A percentile compares a stretch with the other conserved stretches of the same genome.
Conservation (phyloP, 2,888 invertebrate species). For the Pachycephus smyrnensis region DNA sequence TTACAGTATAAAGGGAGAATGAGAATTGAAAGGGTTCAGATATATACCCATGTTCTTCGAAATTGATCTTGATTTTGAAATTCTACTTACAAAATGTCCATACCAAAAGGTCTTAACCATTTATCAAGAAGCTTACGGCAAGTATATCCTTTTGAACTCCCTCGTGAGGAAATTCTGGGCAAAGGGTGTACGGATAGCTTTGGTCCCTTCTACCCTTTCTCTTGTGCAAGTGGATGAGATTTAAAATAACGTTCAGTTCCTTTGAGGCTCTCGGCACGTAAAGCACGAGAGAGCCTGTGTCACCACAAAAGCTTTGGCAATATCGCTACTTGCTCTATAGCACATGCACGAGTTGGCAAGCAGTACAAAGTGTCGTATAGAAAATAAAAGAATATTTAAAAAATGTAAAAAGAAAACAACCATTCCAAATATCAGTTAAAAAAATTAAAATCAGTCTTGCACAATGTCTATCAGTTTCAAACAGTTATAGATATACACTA, state of each 20-base stretch:
- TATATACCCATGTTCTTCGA: neutral
- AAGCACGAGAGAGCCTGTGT: neutral
- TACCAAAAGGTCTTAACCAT: neutral
- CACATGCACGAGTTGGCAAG: neutral
- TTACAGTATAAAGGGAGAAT: neutral
- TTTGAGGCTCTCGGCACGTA: neutral
- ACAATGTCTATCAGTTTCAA: neutral
- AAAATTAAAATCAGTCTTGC: neutral
- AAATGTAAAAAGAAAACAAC: neutral
- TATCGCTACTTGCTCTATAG: neutral
- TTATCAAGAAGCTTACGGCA: neutral
- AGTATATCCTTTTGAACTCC: neutral
- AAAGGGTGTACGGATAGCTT: neutral
- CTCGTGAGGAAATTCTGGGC: neutral
- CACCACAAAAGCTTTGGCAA: constrained; percentile 5
- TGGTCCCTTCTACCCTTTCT: neutral
- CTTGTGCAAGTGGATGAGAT: constrained; percentile 23
- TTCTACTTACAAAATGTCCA: neutral
- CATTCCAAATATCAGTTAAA: neutral
- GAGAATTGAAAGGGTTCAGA: neutral
- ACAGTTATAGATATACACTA: neutral
- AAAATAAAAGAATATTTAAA: neutral
- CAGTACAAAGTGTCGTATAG: neutral
- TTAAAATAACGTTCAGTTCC: constrained; percentile 23
- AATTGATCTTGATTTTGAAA: neutral